Conservation (phyloP, 2,113 vertebrate genomes). For the Bubo bubo region DNA sequence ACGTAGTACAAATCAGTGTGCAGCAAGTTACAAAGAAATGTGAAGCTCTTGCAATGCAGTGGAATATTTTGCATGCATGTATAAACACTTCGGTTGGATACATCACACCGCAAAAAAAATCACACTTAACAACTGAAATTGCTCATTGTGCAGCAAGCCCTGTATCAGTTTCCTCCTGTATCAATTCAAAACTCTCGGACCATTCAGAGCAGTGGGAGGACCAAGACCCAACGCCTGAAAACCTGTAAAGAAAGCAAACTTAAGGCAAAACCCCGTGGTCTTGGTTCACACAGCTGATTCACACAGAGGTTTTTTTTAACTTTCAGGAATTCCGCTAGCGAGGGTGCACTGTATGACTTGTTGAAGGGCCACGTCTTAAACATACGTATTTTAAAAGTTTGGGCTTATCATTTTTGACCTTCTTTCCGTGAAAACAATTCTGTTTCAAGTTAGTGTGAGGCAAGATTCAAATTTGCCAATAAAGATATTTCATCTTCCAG, state of each 20-base stretch:
- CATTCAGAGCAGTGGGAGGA: neutral
- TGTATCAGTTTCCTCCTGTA: neutral
- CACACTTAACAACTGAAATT: neutral
- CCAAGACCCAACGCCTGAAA: neutral
- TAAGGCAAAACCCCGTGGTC: neutral
- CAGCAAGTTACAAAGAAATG: neutral
- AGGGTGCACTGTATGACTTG: neutral
- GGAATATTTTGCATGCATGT: neutral
- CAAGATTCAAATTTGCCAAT: neutral
- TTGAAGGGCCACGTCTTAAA: neutral
- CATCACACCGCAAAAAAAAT: neutral
- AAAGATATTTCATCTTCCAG: neutral
- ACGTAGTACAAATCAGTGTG: neutral
- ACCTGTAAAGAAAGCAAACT: neutral
- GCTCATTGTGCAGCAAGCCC: neutral
- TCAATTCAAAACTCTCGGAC: neutral
- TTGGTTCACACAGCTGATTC: neutral
- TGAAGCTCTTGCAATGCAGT: neutral
- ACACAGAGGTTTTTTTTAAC: neutral
- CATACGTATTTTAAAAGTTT: neutral
- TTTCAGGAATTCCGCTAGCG: neutral
- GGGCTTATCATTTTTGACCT: neutral
- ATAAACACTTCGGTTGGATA: neutral
- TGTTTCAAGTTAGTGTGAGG: neutral
- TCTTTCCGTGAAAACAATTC: neutral